Percentiles rank a stretch among this genome's conserved stretches.
These are phyloP conservation scores for Hycleus cichorii DNA, from an alignment of 1,140 invertebrate genomes.

Conservation along the genomic window DNA sequence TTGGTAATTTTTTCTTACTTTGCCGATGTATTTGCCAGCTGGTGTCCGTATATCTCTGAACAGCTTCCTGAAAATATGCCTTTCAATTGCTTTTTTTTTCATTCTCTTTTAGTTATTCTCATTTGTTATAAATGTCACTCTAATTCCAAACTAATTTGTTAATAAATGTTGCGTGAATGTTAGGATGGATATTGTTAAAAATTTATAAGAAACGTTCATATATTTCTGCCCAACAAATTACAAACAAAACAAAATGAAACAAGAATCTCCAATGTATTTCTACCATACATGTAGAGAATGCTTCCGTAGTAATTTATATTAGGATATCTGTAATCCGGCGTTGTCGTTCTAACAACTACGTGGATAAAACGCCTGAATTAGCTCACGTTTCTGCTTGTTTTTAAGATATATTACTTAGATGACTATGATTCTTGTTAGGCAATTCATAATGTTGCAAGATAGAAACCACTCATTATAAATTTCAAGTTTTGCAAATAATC, in stretches of 20 bases:
- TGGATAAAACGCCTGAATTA: slow-evolving; percentile 9
- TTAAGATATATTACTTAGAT: slow-evolving; percentile 7
- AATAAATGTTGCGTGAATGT: no score
- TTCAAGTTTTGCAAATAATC: neutral
- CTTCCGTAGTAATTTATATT: neutral
- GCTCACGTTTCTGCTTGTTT: slow-evolving; percentile 11
- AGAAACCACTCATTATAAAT: slow-evolving; percentile 7
- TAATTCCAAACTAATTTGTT: no score
- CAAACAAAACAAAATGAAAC: no score
- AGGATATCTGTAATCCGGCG: slow-evolving; percentile 8
- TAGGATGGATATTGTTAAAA: no score
- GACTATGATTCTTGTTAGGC: slow-evolving; percentile 8
- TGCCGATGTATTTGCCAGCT: slow-evolving; percentile 52
- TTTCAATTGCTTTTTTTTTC: neutral
- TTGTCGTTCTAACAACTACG: slow-evolving; percentile 7
- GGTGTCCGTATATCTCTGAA: slow-evolving; percentile 51
- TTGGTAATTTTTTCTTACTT: slow-evolving; percentile 39
- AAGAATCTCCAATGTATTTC: no score
- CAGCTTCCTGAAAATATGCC: slow-evolving; percentile 43
- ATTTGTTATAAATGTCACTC: no score
- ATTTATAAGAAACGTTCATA: no score
- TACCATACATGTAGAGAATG: no score
- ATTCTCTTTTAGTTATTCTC: neutral
- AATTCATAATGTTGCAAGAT: slow-evolving; percentile 11
- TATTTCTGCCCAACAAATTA: no score